These are phyloP conservation scores for Branchipolynoe longqiensis DNA, from an alignment of 2,888 invertebrate species.

Conservation along the genomic window DNA sequence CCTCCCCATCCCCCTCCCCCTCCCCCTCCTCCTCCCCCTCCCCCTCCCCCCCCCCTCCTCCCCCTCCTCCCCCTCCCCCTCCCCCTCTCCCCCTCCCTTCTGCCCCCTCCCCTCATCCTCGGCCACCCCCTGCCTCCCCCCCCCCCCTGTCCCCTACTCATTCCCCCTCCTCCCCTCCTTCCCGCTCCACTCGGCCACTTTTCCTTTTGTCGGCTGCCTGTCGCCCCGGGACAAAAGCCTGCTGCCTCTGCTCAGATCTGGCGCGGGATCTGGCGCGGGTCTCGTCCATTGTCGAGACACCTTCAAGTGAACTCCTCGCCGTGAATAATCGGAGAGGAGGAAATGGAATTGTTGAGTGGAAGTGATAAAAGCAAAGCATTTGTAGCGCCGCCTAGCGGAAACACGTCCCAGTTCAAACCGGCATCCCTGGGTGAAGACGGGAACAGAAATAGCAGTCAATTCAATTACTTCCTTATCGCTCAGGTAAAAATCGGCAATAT, in stretches of 20 bases:
- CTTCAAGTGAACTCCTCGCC: constrained; percentile 2
- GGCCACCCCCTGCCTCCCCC: no score
- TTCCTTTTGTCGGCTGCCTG: neutral
- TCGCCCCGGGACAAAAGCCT: neutral
- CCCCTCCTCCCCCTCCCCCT: no score
- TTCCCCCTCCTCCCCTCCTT: no score
- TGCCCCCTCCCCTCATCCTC: no score
- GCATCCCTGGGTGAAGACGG: neutral
- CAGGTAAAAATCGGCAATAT: neutral
- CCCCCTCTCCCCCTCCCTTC: no score
- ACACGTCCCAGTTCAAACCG: neutral
- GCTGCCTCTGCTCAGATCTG: constrained; percentile 29
- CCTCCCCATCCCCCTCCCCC: neutral
- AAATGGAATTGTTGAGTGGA: constrained; percentile 15
- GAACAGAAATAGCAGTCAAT: neutral
- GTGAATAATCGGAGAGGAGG: constrained; percentile 24
- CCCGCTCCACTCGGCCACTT: neutral
- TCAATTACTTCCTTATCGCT: neutral
- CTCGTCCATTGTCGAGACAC: constrained; percentile 12
- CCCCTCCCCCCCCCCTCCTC: no score
- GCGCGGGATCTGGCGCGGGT: neutral
- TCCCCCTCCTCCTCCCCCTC: no score
- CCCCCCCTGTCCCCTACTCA: no score
- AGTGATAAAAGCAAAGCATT: constrained; percentile 1
- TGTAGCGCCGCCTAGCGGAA: neutral